Conservation (phyloP, 2,888 invertebrate species). For the Tachina grossa region DNA sequence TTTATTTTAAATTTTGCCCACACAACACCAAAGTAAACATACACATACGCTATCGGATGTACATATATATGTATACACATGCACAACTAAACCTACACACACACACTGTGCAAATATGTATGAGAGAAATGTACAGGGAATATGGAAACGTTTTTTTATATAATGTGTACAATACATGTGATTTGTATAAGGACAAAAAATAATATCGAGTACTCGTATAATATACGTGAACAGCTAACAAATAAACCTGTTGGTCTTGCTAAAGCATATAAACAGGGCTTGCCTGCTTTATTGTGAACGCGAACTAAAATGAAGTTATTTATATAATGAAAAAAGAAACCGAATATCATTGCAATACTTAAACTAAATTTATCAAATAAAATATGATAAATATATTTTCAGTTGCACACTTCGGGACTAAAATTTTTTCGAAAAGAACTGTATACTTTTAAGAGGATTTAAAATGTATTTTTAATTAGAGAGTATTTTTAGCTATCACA, state of each 20-base stretch:
- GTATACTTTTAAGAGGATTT: too few species aligned
- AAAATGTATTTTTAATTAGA: too few species aligned
- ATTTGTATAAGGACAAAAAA: slow-evolving; percentile 51
- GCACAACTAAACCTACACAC: neutral
- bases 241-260: slow-evolving; percentile 73
- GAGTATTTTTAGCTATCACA: too few species aligned
- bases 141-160: slow-evolving; percentile 60
- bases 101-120: neutral
- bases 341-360: too few species aligned
- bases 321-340: neutral
- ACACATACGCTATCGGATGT: slow-evolving; percentile 9
- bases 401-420: too few species aligned
- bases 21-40: slow-evolving; percentile 71
- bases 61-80: neutral
- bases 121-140: slow-evolving; percentile 52
- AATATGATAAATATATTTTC: too few species aligned
- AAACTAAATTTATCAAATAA: too few species aligned
- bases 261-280: slow-evolving; percentile 42
- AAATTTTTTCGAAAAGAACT: too few species aligned
- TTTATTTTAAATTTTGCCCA: slow-evolving; percentile 78
- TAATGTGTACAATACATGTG: slow-evolving; percentile 53
- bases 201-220: slow-evolving; percentile 64
- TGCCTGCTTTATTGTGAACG: neutral
- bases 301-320: slow-evolving; percentile 10
- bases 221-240: slow-evolving; percentile 67